Percentiles rank a stretch among this genome's conserved stretches.
Conservation (phyloP, 2,113 vertebrate genomes). For the Peucedramus taeniatus region DNA sequence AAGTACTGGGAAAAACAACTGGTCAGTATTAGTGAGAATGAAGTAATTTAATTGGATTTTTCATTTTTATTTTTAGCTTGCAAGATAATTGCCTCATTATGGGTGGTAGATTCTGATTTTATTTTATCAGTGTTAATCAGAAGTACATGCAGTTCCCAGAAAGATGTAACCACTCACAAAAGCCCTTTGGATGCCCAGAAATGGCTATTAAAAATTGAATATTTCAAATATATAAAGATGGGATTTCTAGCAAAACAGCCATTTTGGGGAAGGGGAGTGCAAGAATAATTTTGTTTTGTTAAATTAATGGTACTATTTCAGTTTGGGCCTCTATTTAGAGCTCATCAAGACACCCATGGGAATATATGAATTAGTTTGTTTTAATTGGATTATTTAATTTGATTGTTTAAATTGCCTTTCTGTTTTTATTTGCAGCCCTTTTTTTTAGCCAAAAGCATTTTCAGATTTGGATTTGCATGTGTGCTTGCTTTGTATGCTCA, state of each 20-base stretch:
- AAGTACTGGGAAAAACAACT: not conserved
- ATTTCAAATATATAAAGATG: not conserved
- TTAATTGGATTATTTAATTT: conserved; percentile 52
- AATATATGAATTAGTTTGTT: not conserved
- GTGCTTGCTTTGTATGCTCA: not conserved
- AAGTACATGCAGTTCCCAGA: not conserved
- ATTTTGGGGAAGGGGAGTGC: not conserved
- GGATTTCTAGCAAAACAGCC: not conserved
- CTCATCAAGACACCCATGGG: not conserved
- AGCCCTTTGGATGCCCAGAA: not conserved
- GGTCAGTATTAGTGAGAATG: not conserved
- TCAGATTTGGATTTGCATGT: not conserved
- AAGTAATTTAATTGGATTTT: not conserved
- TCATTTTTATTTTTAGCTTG: conserved; percentile 9
- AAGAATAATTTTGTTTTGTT: not conserved
- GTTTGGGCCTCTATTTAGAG: not conserved
- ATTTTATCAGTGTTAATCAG: not conserved
- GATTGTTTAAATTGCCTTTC: conserved; percentile 30
- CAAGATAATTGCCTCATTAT: conserved; percentile 25
- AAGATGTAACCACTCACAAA: not conserved
- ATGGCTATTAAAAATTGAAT: not conserved
- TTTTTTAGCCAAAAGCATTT: not conserved
- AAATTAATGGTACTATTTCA: not conserved
- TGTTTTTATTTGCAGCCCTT: not conserved
- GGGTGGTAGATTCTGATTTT: not conserved